Base-by-base conservation (phyloP, 2,797 vertebrate species). In the Characodon lateralis region DNA sequence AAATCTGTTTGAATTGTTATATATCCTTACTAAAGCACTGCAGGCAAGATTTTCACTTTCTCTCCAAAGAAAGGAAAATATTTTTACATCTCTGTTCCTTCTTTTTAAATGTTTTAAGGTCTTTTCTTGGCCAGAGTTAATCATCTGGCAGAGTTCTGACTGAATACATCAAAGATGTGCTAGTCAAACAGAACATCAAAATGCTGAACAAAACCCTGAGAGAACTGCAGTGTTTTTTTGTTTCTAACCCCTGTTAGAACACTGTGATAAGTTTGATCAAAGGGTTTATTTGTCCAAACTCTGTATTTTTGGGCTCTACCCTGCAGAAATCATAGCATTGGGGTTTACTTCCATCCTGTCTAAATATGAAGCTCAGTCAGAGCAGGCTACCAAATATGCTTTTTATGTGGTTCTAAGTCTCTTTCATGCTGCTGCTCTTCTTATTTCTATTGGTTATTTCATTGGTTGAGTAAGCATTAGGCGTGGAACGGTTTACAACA, bases 161-260 rank as follows among this genome's bases (percentile, higher is more conserved):
- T 86, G 83, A 90, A 87, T 83, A 72, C 79, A 84, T 79, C 78
- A 76, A 69, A 81, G 73, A 84, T 76, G 79, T 71, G 73, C 65
- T 83, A 53, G 70, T 88, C 85, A 83, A 87, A 88, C 31, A 6
- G 71, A 71, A 79, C 86, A 89, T 90, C 82, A 88, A 87, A 90
- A 85, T 70, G 77, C 56, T 70, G 75, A n/a, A 16, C 55, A 72
- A 82, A 85, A 77, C 53, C 74, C 73, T 80, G 59, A 46, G 83
- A 88, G 86, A 72, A 87, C 82, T 78, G 80, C 77, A 12, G 66
- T 18, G 55, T 65, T 12, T 58, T 80, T 88, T 86, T 86, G 83
- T 87, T 85, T 89, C 79, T 76, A 78, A 81, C 84, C 81, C 75
- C 76, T 16, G 72, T 85, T 80, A 80, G 83, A 76, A 69, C 70